Conservation (phyloP, 2,888 invertebrate species). For the Creontiades dilutus region DNA sequence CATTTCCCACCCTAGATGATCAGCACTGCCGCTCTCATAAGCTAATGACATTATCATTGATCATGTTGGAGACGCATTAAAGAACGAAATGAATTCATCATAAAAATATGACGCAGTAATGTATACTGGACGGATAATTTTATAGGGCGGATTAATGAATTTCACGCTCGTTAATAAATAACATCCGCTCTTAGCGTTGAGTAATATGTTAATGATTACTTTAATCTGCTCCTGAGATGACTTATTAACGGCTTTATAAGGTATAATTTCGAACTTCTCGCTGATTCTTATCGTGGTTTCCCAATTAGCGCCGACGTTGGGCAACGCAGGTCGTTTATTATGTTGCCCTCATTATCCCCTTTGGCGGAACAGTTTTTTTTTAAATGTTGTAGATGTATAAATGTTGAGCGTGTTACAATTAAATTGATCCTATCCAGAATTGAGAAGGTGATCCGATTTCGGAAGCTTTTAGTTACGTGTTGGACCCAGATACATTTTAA, state of each 20-base stretch:
- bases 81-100: too few species aligned
- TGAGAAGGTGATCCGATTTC: not conserved
- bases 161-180: not conserved
- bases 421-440: not conserved
- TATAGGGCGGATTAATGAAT: not conserved
- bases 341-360: constrained; percentile 18
- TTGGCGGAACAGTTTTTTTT: not conserved
- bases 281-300: constrained; percentile 31
- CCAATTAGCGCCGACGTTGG: constrained; percentile 46
- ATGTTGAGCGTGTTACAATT: not conserved
- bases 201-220: constrained; percentile 50
- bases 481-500: constrained; percentile 16
- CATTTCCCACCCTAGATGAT: too few species aligned
- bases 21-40: too few species aligned
- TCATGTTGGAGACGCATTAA: too few species aligned
- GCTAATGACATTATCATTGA: too few species aligned
- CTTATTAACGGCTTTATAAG: constrained; percentile 58
- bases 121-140: not conserved
- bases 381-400: not conserved
- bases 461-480: not conserved
- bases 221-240: constrained; percentile 40
- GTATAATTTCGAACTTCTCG: constrained; percentile 53
- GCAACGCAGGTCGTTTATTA: constrained; percentile 35
- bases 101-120: not conserved
- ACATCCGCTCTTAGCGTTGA: constrained; percentile 20